These are phyloP conservation scores for Takifugu ocellatus DNA, from an alignment of 2,797 vertebrate genomes.

Conservation along the genomic window DNA sequence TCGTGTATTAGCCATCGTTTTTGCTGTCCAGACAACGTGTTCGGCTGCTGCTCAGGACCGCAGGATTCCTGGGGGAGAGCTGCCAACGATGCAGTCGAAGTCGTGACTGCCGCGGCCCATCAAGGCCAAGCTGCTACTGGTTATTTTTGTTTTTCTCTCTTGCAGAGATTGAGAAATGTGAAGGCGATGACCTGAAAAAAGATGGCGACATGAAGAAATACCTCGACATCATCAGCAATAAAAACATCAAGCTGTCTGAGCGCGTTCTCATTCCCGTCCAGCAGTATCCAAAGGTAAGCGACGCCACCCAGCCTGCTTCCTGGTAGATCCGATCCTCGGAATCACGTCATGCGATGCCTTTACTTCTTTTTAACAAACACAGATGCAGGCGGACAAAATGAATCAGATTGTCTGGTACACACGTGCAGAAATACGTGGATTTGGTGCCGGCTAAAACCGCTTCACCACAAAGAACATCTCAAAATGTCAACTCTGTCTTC, in stretches of 20 bases:
- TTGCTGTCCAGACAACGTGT: no score
- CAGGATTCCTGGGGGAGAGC: no score
- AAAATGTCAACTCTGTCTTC: no score
- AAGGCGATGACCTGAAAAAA: constrained; percentile 89
- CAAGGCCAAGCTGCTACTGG: constrained; percentile 14
- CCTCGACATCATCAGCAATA: constrained; percentile 99
- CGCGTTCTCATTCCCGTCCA: constrained; percentile 96
- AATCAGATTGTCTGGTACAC: no score
- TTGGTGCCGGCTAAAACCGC: constrained; percentile 24
- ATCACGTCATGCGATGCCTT: no score
- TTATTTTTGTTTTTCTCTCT: constrained; percentile 1
- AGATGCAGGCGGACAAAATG: no score
- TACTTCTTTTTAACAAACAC: no score
- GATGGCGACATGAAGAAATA: constrained; percentile 96
- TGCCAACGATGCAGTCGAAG: constrained; percentile 11
- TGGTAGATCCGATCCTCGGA: no score
- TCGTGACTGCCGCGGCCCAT: constrained; percentile 18
- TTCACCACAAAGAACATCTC: constrained; percentile 2
- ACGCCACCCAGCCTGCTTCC: not conserved
- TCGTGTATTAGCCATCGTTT: no score
- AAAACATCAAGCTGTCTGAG: constrained; percentile 98
- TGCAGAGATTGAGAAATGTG: constrained; percentile 96
- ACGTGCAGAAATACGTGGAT: no score
- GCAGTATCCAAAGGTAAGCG: constrained; percentile 97
- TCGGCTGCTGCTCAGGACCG: no score